Conservation (phyloP, 2,888 invertebrate species). For the Plebejus anna region DNA sequence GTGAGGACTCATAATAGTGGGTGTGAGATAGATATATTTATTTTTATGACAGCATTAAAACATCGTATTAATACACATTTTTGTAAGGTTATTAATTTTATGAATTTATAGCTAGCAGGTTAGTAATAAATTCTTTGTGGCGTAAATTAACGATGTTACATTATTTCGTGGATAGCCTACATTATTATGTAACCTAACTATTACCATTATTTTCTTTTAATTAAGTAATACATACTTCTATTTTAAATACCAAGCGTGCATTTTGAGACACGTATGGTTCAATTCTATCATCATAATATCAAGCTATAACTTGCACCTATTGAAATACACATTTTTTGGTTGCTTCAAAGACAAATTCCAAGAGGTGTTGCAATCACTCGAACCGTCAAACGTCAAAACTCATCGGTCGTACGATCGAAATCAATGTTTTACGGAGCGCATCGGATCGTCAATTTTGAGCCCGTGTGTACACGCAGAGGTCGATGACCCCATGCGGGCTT, state of each 20-base stretch:
- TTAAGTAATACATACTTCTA: no score
- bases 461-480: conserved; percentile 52
- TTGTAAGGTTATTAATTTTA: neutral
- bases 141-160: neutral
- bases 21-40: neutral
- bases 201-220: neutral
- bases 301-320: no score
- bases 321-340: neutral
- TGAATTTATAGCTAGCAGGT: neutral
- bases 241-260: no score
- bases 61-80: neutral
- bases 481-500: conserved; percentile 65
- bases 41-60: conserved; percentile 7
- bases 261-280: no score
- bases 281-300: no score
- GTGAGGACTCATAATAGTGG: conserved; percentile 29
- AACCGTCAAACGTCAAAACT: conserved; percentile 29
- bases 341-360: neutral
- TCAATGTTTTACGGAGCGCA: conserved; percentile 44
- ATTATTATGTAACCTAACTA: neutral
- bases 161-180: neutral
- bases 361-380: conserved; percentile 13
- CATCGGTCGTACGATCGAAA: conserved; percentile 38
- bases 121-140: neutral
- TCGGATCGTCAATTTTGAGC: conserved; percentile 53